These are phyloP conservation scores for Oreochromis niloticus DNA, from an alignment of 2,113 vertebrate genomes.

Conservation along the genomic window DNA sequence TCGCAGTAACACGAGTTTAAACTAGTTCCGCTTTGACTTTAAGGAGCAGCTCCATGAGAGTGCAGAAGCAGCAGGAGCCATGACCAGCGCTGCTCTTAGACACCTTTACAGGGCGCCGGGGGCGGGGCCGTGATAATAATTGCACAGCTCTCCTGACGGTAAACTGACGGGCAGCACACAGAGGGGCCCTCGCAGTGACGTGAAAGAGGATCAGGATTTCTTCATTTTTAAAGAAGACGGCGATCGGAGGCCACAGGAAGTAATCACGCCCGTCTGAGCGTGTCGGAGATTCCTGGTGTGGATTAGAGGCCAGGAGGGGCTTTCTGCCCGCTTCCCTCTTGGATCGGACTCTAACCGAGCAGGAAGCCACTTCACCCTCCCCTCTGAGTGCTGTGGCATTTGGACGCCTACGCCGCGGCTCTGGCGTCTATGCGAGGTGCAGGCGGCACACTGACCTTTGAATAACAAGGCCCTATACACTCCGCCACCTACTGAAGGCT, in stretches of 20 bases:
- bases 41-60: not conserved
- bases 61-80: not conserved
- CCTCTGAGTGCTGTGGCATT: slow-evolving; percentile 38
- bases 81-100: not conserved
- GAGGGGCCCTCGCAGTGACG: not conserved
- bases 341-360: not conserved
- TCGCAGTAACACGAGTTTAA: not conserved
- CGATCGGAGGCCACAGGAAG: not conserved
- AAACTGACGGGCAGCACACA: not conserved
- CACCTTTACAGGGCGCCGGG: not conserved
- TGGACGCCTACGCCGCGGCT: slow-evolving; percentile 12
- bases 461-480: slow-evolving; percentile 17
- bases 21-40: not conserved
- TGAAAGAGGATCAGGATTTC: not conserved
- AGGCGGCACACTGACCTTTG: slow-evolving; percentile 30
- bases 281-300: not conserved
- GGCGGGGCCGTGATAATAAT: not conserved
- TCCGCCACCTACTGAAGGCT: not conserved
- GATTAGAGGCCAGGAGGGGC: not conserved
- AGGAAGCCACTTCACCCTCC: not conserved
- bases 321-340: not conserved
- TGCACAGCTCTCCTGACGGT: not conserved
- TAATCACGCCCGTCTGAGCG: not conserved
- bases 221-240: not conserved
- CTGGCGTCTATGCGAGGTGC: slow-evolving; percentile 13